Evolutionary conservation across 2,888 invertebrate genomes (phyloP).

Genomic region (Leistus spinibarbis): DNA sequence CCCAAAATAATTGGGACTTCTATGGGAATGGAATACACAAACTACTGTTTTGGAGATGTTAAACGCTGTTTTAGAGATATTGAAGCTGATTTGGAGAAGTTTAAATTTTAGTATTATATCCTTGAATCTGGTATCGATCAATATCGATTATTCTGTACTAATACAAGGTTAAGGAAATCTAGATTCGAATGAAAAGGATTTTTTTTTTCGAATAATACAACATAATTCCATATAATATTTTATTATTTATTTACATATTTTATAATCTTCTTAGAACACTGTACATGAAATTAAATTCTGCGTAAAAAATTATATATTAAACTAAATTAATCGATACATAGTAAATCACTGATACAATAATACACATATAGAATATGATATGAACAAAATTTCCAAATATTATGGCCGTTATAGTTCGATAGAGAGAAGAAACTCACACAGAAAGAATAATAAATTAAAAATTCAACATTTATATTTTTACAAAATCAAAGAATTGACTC

Average conservation of each 20-base stretch:
- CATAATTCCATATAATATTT: conserved; percentile 27
- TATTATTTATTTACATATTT: conserved; percentile 35
- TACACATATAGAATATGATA: conserved; percentile 9
- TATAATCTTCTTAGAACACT: conserved; percentile 19
- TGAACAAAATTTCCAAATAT: background rate
- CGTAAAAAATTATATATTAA: conserved; percentile 24
- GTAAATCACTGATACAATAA: background rate
- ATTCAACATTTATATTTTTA: background rate
- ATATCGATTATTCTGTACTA: background rate
- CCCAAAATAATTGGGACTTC: too few species aligned
- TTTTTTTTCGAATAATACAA: conserved; percentile 3
- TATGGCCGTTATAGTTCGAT: conserved; percentile 16
- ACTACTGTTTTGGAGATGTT: too few species aligned
- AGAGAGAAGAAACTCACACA: background rate
- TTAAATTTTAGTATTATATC: too few species aligned
- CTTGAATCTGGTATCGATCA: background rate
- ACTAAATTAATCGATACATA: conserved; percentile 21
- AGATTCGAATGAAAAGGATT: background rate
- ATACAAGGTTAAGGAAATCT: background rate
- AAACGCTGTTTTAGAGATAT: too few species aligned
- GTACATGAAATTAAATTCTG: conserved; percentile 30
- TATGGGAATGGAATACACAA: too few species aligned
- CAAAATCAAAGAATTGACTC: conserved; percentile 10
- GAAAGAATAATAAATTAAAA: background rate
- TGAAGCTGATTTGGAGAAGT: too few species aligned